Conservation (phyloP, 1,140 invertebrate species). For the Andrena cerasifolii region DNA sequence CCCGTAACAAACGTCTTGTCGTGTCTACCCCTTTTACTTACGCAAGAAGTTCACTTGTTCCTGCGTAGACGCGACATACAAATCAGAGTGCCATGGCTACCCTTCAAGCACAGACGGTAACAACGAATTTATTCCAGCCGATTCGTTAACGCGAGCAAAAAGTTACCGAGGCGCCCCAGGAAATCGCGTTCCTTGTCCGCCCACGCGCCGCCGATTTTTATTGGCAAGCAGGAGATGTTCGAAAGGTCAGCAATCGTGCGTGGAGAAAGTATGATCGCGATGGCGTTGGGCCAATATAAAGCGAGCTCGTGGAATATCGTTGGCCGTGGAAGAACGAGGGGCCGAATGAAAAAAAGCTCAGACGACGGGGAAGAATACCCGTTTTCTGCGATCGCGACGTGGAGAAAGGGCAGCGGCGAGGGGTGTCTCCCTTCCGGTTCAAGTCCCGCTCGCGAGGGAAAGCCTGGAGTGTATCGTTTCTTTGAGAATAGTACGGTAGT, state of each 20-base stretch:
- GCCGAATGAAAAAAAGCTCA: conserved; percentile 25
- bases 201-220: conserved; percentile 5
- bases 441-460: background rate
- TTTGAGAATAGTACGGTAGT: background rate
- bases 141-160: conserved; percentile 10
- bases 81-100: background rate
- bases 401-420: conserved; percentile 16
- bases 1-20: background rate
- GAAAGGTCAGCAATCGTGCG: conserved; percentile 71
- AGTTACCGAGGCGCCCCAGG: conserved; percentile 5
- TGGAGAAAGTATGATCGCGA: conserved; percentile 53
- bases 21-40: background rate
- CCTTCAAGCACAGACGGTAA: background rate
- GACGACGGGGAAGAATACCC: conserved; percentile 31
- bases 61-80: background rate
- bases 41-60: background rate
- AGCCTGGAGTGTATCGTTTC: conserved; percentile 25
- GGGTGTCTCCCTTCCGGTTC: background rate
- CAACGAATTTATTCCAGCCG: background rate
- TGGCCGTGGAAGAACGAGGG: conserved; percentile 8
- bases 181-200: conserved; percentile 7
- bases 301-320: conserved; percentile 49
- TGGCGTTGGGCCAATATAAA: conserved; percentile 67
- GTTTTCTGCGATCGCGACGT: conserved; percentile 44
- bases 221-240: conserved; percentile 17